A percentile compares a stretch with the other conserved stretches of the same genome.
Evolutionary conservation across 2,797 vertebrate species (phyloP).

Genomic region (Sebastes hopkinsi): DNA sequence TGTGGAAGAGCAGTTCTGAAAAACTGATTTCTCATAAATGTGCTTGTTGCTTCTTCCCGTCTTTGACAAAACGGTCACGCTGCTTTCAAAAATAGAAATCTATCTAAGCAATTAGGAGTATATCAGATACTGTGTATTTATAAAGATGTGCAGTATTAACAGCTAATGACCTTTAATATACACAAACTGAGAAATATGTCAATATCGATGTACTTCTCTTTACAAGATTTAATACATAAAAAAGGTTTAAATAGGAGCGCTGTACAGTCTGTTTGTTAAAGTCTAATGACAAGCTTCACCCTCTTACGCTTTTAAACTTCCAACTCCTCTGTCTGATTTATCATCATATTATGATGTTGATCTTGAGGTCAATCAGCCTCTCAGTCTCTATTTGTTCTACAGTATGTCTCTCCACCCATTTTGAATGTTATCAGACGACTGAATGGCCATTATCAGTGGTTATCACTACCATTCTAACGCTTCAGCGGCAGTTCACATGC

Average conservation of each 20-base stretch:
- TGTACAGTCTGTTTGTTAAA: not conserved
- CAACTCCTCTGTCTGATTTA: not conserved
- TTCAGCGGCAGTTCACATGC: no score
- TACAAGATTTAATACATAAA: not conserved
- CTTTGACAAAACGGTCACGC: not conserved
- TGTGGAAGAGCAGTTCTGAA: not conserved
- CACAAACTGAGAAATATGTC: not conserved
- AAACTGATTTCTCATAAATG: not conserved
- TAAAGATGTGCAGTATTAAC: not conserved
- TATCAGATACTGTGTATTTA: not conserved
- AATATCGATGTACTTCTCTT: not conserved
- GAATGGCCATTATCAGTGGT: no score
- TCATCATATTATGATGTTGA: not conserved
- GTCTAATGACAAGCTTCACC: not conserved
- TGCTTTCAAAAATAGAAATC: not conserved
- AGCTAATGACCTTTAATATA: not conserved
- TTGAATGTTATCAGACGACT: no score
- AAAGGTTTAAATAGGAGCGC: not conserved
- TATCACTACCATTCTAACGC: no score
- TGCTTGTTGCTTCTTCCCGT: not conserved
- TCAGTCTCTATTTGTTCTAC: not conserved
- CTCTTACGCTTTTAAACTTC: not conserved
- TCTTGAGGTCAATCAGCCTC: not conserved
- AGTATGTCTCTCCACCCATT: no score
- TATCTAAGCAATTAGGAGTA: not conserved